Evolutionary conservation across 2,113 vertebrate species (phyloP).

Genomic region (Erythrocercus mccallii): DNA sequence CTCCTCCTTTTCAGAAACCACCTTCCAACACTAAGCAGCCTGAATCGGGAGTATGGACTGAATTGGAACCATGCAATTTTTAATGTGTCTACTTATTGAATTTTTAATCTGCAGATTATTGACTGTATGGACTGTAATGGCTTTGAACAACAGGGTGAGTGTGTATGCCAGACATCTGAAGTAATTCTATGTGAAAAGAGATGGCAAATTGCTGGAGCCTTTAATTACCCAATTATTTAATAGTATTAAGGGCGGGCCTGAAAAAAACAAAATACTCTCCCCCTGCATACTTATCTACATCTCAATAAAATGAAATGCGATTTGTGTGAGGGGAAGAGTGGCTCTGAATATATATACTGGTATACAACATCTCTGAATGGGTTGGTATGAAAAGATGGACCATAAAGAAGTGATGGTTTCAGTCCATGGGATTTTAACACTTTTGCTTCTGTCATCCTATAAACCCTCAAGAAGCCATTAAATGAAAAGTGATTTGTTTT

Average conservation of each 20-base stretch:
- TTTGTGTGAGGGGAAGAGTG: not conserved
- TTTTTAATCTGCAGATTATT: conserved; percentile 80
- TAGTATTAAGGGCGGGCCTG: not conserved
- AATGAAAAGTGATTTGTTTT: not conserved
- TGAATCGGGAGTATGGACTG: not conserved
- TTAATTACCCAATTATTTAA: conserved; percentile 65
- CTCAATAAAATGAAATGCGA: not conserved
- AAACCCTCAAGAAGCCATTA: not conserved
- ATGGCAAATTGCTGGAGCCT: conserved; percentile 49
- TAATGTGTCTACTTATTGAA: conserved; percentile 70
- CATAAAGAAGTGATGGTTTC: not conserved
- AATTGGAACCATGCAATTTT: conserved; percentile 50
- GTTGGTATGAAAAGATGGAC: not conserved
- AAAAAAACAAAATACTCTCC: not conserved
- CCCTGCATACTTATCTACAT: not conserved
- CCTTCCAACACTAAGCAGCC: not conserved
- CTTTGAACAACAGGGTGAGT: conserved; percentile 66
- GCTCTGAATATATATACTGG: not conserved
- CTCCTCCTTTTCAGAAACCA: conserved; percentile 6
- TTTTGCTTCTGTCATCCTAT: not conserved
- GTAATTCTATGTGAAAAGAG: conserved; percentile 53
- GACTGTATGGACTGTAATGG: conserved; percentile 69
- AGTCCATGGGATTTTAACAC: not conserved
- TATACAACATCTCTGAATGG: not conserved
- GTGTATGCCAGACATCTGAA: conserved; percentile 49